Evolutionary conservation across 2,113 vertebrate species (phyloP).

Genomic region (Prunella himalayana): DNA sequence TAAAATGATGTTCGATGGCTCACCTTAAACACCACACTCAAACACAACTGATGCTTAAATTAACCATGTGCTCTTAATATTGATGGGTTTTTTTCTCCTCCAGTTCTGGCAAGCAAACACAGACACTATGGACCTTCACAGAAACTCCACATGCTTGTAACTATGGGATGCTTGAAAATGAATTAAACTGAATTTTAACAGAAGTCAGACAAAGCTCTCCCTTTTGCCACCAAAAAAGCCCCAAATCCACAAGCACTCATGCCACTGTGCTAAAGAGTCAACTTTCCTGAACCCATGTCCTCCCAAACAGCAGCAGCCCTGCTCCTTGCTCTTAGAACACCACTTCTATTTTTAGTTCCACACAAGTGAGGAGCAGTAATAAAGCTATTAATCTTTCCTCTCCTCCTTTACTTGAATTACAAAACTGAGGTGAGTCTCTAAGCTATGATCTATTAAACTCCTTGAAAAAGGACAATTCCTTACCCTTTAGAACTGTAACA

Average conservation of each 20-base stretch:
- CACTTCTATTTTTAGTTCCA: not conserved
- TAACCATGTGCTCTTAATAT: not conserved
- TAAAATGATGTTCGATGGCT: not conserved
- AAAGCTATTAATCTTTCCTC: not conserved
- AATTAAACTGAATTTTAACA: not conserved
- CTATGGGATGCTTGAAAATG: fast-evolving
- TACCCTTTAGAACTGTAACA: not conserved
- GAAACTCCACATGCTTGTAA: not conserved
- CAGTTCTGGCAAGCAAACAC: not conserved
- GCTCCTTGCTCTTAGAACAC: not conserved
- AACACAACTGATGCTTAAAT: not conserved
- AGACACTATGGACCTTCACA: not conserved
- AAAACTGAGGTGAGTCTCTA: not conserved
- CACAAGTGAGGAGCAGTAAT: not conserved
- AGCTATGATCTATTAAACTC: not conserved
- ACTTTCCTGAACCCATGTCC: not conserved
- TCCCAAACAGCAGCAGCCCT: not conserved
- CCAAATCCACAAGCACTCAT: not conserved
- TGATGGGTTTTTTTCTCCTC: not conserved
- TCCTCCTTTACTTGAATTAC: not conserved
- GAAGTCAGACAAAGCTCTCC: not conserved
- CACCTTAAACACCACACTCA: not conserved
- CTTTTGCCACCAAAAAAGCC: not conserved
- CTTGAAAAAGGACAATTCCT: not conserved
- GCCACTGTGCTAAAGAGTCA: not conserved